Base-by-base conservation (phyloP, 2,797 vertebrate genomes). In the Chromobotia macracanthus region DNA sequence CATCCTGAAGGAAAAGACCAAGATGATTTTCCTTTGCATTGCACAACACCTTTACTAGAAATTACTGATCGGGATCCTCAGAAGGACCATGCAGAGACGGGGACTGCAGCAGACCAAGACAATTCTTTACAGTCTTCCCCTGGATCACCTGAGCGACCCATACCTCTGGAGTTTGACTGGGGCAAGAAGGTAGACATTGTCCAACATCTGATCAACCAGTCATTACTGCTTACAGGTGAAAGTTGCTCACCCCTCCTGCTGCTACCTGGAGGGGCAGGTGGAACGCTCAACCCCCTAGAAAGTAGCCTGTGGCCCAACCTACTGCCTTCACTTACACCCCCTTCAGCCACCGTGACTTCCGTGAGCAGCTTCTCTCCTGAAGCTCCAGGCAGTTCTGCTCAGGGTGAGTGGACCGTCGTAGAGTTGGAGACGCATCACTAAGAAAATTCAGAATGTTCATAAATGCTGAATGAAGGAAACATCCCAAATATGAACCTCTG, bases 321-420 rank as follows among this genome's bases (percentile, higher is more conserved):
- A 46, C 87, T 97, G 75, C 94, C 95, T 28, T 94, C 96, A 0
- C 86, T 96, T 85, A 94, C 95, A 19, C 95, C 95, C 31, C 94
- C 95, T 31, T 94, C 95, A 3, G 96, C 96, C 84, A 97, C 95
- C 0, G 94, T 97, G 89, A 97, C 96, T 7, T 96, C 96, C 0
- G 95, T 97, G 23, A 97, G 96, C 67, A 97, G 96, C 84, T 97
- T 95, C 89, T 96, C 96, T 56, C 95, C 96, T 0, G 96, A 97
- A 82, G 90, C 94, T 10, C 89, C 93, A 0, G 94, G 93, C 18
- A 93, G 91, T 72, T 93, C 95, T 18, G 90, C 95, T 0, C 95
- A 97, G 86, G 96, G 95, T 0, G 96, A 97, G 86, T 97, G 96
- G 96, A 97, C 95, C 0, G 96, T 97, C 72, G 96, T 97, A 58